phyloP scores from a whole-genome alignment of 2,113 vertebrate genomes.

The Calypte anna region DNA sequence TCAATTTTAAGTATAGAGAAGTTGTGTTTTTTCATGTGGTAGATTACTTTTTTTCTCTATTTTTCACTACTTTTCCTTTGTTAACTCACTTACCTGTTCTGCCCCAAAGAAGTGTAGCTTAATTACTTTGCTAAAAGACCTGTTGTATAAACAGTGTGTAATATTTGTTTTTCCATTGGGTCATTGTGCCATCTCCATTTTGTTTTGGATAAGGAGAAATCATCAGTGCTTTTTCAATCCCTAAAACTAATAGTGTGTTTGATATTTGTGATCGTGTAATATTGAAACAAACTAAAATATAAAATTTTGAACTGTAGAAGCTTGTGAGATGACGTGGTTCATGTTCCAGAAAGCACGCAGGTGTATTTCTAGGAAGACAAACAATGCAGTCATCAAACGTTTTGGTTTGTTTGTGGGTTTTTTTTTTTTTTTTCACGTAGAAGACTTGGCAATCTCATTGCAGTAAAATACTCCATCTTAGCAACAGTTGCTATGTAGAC shows the following conservation, averaged over 20 bases:
- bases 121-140: neutral
- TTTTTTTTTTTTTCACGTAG: neutral
- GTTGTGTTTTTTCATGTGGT: neutral
- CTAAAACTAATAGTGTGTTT: neutral
- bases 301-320: neutral
- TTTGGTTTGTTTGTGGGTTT: neutral
- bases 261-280: neutral
- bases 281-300: neutral
- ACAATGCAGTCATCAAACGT: neutral
- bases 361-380: neutral
- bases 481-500: constrained; percentile 60
- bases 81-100: neutral
- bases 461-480: constrained; percentile 10
- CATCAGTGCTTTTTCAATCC: neutral
- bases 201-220: neutral
- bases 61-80: neutral
- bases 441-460: neutral
- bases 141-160: accelerated
- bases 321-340: neutral
- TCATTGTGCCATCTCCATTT: neutral
- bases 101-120: neutral
- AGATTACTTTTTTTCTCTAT: neutral
- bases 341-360: neutral
- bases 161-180: neutral
- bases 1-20: neutral